Evolutionary conservation across 1,140 invertebrate genomes (phyloP), one percentile per base, ranked within the genome.

Genomic region (Zophobas atratus): DNA sequence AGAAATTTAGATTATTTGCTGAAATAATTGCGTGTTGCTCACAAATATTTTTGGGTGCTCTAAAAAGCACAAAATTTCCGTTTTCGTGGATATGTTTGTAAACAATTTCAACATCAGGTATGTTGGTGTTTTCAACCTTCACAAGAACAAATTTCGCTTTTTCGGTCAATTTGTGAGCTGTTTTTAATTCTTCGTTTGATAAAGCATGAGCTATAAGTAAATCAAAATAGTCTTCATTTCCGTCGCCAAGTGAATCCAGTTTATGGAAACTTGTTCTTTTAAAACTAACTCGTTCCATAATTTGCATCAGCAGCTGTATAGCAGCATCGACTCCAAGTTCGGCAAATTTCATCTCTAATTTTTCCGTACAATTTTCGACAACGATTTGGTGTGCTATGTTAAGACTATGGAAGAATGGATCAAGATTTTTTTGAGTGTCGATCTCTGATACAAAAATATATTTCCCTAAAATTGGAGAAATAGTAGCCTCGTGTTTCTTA

Each of bases 381-480:
- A 93, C 92, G 33, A 94, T 86, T 82, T 98, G 93, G 1, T 94
- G 80, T 6, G 90, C 84, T 8, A 91, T 89, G 1, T 89, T 90
- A 0, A 95, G 83, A 1, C 93, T 92, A 74, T 92, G 89, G 0
- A 90, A 80, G 74, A 90, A 92, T 0, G 89, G 88, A 77, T 90
- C 90, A n/a, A 90, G 87, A 0, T 89, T 86, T 83, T 93, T 90
- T 81, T 93, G 84, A 2, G 82, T 81, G 82, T 91, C 91, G 20
- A 20, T 89, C 38, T 96, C 94, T 1, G 96, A 94, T 33, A 97
- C 87, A 84, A 98, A 98, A 6, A 88, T 87, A 83, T 95, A 98
- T 76, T 92, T 91, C 86, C 97, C 97, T 6, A 96, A 86, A 77
- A 93, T 93, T 5, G 96, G 20, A 20, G 20, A 20, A 20, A 20